Conservation (phyloP, 2,888 invertebrate genomes). For the Campaea margaritaria region DNA sequence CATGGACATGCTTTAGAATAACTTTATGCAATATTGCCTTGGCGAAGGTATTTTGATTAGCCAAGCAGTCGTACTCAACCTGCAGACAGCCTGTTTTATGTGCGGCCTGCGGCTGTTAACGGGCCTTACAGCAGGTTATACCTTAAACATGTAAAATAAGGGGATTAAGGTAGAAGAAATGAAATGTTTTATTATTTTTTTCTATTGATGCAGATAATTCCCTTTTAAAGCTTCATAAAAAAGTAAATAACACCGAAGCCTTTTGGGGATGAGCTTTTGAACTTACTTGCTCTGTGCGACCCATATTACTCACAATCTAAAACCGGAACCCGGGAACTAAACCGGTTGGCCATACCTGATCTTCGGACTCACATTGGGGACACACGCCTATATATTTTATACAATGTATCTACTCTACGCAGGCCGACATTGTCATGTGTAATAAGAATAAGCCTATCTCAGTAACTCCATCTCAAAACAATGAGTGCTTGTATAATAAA, state of each 20-base stretch:
- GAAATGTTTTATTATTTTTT: no score
- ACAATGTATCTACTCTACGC: neutral
- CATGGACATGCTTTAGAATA: constrained; percentile 61
- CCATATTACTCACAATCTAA: no score
- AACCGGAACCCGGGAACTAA: neutral
- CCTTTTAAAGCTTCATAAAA: no score
- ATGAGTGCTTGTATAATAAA: constrained; percentile 37
- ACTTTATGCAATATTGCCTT: constrained; percentile 68
- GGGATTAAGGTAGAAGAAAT: neutral
- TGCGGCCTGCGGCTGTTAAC: constrained; percentile 1
- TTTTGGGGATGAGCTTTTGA: no score
- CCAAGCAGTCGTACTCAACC: constrained; percentile 15
- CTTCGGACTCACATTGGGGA: neutral
- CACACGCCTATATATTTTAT: constrained; percentile 1
- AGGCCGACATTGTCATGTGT: neutral
- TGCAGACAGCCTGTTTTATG: neutral
- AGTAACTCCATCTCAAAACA: constrained; percentile 23
- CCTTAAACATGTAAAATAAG: constrained; percentile 8
- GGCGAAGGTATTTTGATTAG: constrained; percentile 52
- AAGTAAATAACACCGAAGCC: no score
- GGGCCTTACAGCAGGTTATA: neutral
- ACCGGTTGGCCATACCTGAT: neutral
- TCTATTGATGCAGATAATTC: no score
- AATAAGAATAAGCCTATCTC: constrained; percentile 2
- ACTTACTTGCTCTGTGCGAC: no score